phyloP scores from a whole-genome alignment of 30 jellyfish, hydroid and myxozoan genomes.

The Calvadosia cruxmelitensis region DNA sequence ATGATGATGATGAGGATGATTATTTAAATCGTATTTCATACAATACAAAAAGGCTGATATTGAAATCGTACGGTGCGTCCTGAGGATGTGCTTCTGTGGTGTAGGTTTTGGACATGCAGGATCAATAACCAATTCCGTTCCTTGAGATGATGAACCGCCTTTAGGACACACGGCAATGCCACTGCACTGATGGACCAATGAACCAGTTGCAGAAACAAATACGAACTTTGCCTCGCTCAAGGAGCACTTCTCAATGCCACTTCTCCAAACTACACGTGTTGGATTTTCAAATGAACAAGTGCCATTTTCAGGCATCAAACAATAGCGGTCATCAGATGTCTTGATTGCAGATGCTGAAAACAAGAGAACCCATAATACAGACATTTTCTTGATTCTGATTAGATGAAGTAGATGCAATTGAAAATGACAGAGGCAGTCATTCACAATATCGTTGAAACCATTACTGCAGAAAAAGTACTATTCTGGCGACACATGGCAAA shows the following conservation, averaged over 20 bases:
- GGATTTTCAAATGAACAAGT: slow-evolving; percentile 50
- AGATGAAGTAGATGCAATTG: too few species aligned
- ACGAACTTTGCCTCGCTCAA: slow-evolving; percentile 55
- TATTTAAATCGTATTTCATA: too few species aligned
- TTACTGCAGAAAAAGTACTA: too few species aligned
- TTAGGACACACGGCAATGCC: slow-evolving; percentile 69
- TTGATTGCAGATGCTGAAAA: slow-evolving; percentile 35
- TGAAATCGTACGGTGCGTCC: too few species aligned
- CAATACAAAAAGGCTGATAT: too few species aligned
- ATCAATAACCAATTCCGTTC: slow-evolving; percentile 10
- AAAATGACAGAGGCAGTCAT: too few species aligned
- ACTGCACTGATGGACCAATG: slow-evolving; percentile 66
- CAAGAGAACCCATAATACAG: too few species aligned
- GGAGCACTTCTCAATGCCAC: slow-evolving; percentile 43
- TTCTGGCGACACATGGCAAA: too few species aligned
- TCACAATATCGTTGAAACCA: too few species aligned
- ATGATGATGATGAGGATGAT: too few species aligned
- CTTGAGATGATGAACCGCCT: slow-evolving; percentile 21
- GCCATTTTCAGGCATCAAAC: slow-evolving; percentile 73
- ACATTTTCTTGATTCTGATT: too few species aligned
- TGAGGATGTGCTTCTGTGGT: too few species aligned
- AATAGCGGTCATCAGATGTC: slow-evolving; percentile 14
- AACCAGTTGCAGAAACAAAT: slow-evolving; percentile 51
- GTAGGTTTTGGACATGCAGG: slow-evolving; percentile 56
- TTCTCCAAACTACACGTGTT: slow-evolving; percentile 42